Evolutionary conservation across 2,888 invertebrate species (phyloP).

Genomic region (Cerceris ruficornis): DNA sequence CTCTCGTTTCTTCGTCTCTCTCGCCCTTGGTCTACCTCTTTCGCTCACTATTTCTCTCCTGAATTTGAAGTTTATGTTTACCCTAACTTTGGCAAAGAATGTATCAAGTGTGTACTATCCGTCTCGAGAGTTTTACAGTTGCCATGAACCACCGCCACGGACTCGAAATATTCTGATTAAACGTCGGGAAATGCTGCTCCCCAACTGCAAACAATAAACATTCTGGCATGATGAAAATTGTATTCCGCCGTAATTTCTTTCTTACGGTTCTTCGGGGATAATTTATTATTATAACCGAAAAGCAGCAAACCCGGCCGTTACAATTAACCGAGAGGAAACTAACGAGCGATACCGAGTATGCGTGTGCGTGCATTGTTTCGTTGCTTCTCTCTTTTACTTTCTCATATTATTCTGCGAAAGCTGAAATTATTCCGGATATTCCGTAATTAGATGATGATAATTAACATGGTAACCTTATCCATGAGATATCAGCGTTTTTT

Average conservation of each 20-base stretch:
- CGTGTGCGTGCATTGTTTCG: too few relatives aligned
- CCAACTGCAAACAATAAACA: conserved; percentile 64
- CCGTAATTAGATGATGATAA: too few relatives aligned
- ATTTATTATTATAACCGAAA: conserved; percentile 28
- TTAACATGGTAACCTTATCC: too few relatives aligned
- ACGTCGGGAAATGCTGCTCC: conserved; percentile 45
- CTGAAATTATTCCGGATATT: too few relatives aligned
- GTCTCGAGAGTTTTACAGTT: conserved; percentile 66
- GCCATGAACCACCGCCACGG: conserved; percentile 46
- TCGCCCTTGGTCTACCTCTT: background rate
- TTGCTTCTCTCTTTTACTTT: too few relatives aligned
- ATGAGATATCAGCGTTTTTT: too few relatives aligned
- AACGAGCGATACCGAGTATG: background rate
- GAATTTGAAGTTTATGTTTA: conserved; percentile 65
- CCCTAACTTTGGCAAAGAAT: conserved; percentile 65
- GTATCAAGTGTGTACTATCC: conserved; percentile 67
- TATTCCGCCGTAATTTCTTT: conserved; percentile 47
- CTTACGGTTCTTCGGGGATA: background rate
- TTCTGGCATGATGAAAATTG: conserved; percentile 59
- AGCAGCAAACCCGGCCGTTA: background rate
- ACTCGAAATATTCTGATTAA: conserved; percentile 65
- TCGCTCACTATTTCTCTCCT: conserved; percentile 41
- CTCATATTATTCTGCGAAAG: too few relatives aligned
- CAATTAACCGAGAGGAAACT: background rate
- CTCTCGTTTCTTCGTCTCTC: conserved; percentile 12